Conservation (phyloP, 37 sponge, comb jelly and placozoan genomes). For the Ephydatia muelleri region DNA sequence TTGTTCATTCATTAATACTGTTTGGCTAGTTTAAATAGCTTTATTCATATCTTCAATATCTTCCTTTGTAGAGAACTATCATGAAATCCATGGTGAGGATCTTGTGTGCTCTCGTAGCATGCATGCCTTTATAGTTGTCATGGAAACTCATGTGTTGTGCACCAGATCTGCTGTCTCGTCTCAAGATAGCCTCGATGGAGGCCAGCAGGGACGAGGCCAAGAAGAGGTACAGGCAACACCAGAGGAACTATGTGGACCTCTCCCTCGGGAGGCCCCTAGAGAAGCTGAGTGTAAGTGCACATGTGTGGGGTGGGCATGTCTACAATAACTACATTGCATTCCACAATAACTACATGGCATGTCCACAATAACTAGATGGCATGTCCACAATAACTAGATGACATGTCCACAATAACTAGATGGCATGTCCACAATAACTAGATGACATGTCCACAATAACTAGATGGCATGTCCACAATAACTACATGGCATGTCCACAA, state of each 20-base stretch:
- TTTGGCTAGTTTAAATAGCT: too few relatives aligned
- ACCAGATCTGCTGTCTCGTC: slow-evolving; percentile 66
- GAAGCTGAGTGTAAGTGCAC: slow-evolving; percentile 86
- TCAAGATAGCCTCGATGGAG: slow-evolving; percentile 83
- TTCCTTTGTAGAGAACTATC: slow-evolving; percentile 81
- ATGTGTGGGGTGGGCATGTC: too few relatives aligned
- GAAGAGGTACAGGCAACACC: slow-evolving; percentile 52
- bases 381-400: too few relatives aligned
- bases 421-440: too few relatives aligned
- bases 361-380: too few relatives aligned
- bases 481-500: too few relatives aligned
- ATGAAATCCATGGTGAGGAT: slow-evolving; percentile 65
- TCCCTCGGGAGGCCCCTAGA: slow-evolving; percentile 87
- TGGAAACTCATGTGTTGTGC: background rate
- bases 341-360: too few relatives aligned
- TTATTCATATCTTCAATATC: background rate
- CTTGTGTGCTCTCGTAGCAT: too few relatives aligned
- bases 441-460: too few relatives aligned
- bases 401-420: too few relatives aligned
- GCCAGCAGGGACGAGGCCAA: slow-evolving; percentile 72
- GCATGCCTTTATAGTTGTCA: background rate
- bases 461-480: too few relatives aligned
- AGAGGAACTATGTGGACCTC: slow-evolving; percentile 64
- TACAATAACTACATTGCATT: background rate
- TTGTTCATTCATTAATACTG: too few relatives aligned